Evolutionary conservation across 2,113 vertebrate species (phyloP), one percentile per base, ranked within the genome.

Genomic region (Nibea albiflora): DNA sequence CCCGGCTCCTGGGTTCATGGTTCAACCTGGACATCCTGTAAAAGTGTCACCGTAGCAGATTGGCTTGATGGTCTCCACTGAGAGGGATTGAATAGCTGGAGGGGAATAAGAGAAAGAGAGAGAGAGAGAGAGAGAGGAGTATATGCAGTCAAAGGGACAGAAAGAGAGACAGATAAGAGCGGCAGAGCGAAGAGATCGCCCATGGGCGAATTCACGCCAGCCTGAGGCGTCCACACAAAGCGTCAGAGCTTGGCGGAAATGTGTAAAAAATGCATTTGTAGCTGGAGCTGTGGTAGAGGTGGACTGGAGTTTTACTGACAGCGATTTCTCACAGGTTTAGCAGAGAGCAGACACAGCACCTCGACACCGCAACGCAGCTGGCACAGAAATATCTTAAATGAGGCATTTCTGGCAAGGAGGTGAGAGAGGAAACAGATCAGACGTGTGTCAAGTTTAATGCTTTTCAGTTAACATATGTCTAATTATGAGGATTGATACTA

Each of bases 11-110:
- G 69, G 90, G 92, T 92, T 39, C 85, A 84, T 44, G 88, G 92
- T 90, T 93, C 87, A 86, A 67, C 24, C 60, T 28, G 86, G 86
- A 94, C 87, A 89, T 86, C 85, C 85, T 89, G 89, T 89, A 85
- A 89, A 90, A 84, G 75, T 91, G 90, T 92, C 86, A 88, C 53
- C 2, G 63, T 62, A 83, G 72, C 87, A 85, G 87, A 94, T 85
- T 85, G 87, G 61, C 80, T 87, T 82, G 85, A 89, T 72, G 57
- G 79, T 81, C 68, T 80, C 62, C 60, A 17, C 79, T 49, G 89
- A 82, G 81, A 74, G 64, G 62, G 61, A 44, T 63, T 20, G 87
- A 35, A 69, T 68, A 53, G 80, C 82, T 80, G 72, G 35, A 87
- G 78, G 66, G 71, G 69, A 75, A 54, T 24, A 61, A 62, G 60